Base-by-base conservation (phyloP, 2,888 invertebrate genomes). In the Drosophila kanekoi region DNA sequence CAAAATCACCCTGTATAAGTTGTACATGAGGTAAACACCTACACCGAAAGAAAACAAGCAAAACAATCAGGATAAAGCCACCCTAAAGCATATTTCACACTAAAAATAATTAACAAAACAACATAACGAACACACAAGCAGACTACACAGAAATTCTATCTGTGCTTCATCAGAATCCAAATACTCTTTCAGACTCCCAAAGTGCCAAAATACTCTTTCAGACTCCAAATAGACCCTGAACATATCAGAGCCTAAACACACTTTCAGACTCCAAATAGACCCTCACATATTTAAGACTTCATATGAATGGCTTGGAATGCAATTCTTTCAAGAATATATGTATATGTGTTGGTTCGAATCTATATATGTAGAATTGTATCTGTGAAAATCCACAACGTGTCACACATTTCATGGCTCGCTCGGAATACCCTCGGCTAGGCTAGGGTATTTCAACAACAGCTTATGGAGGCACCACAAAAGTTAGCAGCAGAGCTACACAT, bases 41-140 rank as follows among this genome's bases (percentile, higher is more conserved):
- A 10, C 18, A 18, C 28, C 28, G 2, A 28, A 9, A 9, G 38
- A 41, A 54, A 63, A 41, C 59, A 73, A 62, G 63, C 53, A 38
- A 58, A 81, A 63, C 79, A 60, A 81, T 81, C 82, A 59, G 54
- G 52, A 45, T 78, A 63, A 78, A 40, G 65, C 69, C 75, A 53
- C 70, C 82, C 66, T 14, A 51, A 43, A 74, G 78, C 78, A 81
- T 79, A 81, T 67, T 79, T 79, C 78, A 79, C 82, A 79, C 82
- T 75, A 63, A 63, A 69, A 70, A 79, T 79, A 79, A 79, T 81
- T 81, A 79, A 79, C 49, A 66, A 74, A 65, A 64, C 58, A 75
- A 59, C 69, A 74, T 60, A 67, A 75, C 62, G 58, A 54, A 56
- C 49, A 53, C 41, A 35, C 33, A 61, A 41, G 35, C 54, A 48